Evolutionary conservation across 2,888 invertebrate species (phyloP).

Genomic region (Pseudococcus longispinus): DNA sequence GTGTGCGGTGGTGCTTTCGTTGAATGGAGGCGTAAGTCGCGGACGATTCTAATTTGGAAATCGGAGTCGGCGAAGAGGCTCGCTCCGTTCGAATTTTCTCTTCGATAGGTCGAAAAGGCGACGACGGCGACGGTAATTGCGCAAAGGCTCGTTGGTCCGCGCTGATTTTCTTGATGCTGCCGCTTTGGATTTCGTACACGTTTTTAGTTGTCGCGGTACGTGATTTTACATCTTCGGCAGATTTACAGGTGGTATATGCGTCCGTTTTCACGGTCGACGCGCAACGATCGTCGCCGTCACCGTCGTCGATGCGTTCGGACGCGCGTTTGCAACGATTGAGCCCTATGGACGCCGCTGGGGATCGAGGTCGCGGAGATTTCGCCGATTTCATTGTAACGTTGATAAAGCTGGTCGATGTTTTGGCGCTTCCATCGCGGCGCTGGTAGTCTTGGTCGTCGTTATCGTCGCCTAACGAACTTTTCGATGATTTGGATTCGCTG

Average conservation of each 20-base stretch:
- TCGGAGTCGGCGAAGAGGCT: slow-evolving; percentile 58
- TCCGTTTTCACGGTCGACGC: background rate
- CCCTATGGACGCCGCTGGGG: slow-evolving; percentile 59
- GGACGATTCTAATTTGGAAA: slow-evolving; percentile 60
- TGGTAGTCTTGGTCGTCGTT: slow-evolving; percentile 67
- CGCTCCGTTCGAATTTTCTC: slow-evolving; percentile 60
- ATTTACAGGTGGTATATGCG: too few relatives aligned
- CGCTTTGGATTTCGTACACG: slow-evolving; percentile 47
- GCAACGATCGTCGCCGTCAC: too few relatives aligned
- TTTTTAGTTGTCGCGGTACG: background rate
- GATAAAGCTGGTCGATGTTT: slow-evolving; percentile 72
- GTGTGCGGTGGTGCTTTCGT: slow-evolving; percentile 39
- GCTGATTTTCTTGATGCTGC: slow-evolving; percentile 11
- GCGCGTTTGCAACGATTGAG: background rate
- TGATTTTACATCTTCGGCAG: background rate
- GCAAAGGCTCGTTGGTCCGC: slow-evolving; percentile 45
- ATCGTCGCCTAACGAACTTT: slow-evolving; percentile 63
- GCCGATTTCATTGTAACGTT: slow-evolving; percentile 78
- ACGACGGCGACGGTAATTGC: slow-evolving; percentile 32
- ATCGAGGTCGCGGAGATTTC: slow-evolving; percentile 64
- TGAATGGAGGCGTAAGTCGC: slow-evolving; percentile 60
- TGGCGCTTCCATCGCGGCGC: slow-evolving; percentile 62
- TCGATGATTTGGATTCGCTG: slow-evolving; percentile 70
- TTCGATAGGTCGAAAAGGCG: slow-evolving; percentile 57
- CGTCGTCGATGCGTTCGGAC: background rate